Evolutionary conservation across 2,888 invertebrate genomes (phyloP), one percentile per base, ranked within the genome.

Genomic region (Andricus curvator): DNA sequence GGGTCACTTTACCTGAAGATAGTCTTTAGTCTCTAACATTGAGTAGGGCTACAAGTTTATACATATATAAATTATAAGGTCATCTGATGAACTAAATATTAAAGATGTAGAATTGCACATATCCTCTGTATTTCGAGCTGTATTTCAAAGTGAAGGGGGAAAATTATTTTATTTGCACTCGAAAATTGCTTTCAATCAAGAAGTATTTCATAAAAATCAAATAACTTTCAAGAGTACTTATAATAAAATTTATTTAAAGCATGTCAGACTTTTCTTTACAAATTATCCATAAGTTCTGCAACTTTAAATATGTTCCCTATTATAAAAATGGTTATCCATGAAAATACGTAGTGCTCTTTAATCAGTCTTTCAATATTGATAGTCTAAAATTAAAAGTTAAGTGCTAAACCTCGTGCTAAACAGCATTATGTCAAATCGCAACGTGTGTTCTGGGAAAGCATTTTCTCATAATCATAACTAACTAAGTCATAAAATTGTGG

Each of bases 141-240:
- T 33, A 22, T 22, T 74, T 74, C 62, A 15, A 62, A 62, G 13
- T 25, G 15, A 11, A 62, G 15, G 22, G 22, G n/a, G 1, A 62
- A 25, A 25, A 11, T 22, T 62, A 25, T 62, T 25, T 62, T 4
- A 62, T 15, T 25, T 15, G 20, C 56, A 56, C 33, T 20, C 20
- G 13, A 74, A 74, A 74, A 74, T 74, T 74, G 56, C 37, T 20
- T 56, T 74, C n/a, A 74, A 74, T 33, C 56, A 74, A 56, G n/a
- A 56, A 74, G 25, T n/a, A 13, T 74, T 25, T 48, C 4, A 20
- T n/a, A 11, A 20, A 70, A 51, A n/a, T 17, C 20, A 51, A 20
- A 17, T 48, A 17, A 20, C 4, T 29, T 51, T 70, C 11, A 17
- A 11, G n/a, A 25, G 15, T 13, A 62, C 2, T 29, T 29, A 25